A percentile compares a stretch with the other conserved stretches of the same genome.
Evolutionary conservation across 2,888 invertebrate species (phyloP).

Genomic region (Synanthedon andrenaeformis): DNA sequence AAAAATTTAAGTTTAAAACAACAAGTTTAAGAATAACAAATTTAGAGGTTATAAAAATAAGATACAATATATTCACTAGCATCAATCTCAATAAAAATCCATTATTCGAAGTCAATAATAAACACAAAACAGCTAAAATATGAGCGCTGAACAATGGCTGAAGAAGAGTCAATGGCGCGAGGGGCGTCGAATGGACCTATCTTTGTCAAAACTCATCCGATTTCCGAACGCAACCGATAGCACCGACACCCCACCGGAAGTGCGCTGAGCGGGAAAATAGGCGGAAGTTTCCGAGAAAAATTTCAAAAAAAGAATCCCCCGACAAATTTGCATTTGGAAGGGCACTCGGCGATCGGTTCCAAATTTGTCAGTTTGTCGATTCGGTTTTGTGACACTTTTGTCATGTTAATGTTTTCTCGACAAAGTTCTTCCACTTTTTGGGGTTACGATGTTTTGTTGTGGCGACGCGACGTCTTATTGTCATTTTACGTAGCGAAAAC

Average conservation of each 20-base stretch:
- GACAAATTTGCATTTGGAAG: conserved; percentile 66
- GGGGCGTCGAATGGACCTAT: conserved; percentile 37
- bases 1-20: too few relatives aligned
- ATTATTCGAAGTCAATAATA: conserved; percentile 45
- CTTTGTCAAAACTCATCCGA: conserved; percentile 44
- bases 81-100: conserved; percentile 3
- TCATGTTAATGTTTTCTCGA: conserved; percentile 51
- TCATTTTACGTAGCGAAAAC: too few relatives aligned
- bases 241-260: conserved; percentile 52
- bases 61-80: too few relatives aligned
- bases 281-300: conserved; percentile 63
- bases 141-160: conserved; percentile 27
- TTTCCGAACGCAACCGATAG: conserved; percentile 53
- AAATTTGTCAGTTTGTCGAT: conserved; percentile 67
- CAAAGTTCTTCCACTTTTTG: neutral
- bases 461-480: neutral
- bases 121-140: conserved; percentile 44
- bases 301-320: conserved; percentile 22
- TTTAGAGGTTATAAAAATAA: too few relatives aligned
- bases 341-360: conserved; percentile 63
- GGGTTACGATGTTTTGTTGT: neutral
- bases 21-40: too few relatives aligned
- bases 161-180: conserved; percentile 34
- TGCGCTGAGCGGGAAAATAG: conserved; percentile 67
- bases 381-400: conserved; percentile 55